These are phyloP conservation scores for Cavia porcellus DNA, from an alignment of 2,113 vertebrate genomes.

Conservation along the genomic window DNA sequence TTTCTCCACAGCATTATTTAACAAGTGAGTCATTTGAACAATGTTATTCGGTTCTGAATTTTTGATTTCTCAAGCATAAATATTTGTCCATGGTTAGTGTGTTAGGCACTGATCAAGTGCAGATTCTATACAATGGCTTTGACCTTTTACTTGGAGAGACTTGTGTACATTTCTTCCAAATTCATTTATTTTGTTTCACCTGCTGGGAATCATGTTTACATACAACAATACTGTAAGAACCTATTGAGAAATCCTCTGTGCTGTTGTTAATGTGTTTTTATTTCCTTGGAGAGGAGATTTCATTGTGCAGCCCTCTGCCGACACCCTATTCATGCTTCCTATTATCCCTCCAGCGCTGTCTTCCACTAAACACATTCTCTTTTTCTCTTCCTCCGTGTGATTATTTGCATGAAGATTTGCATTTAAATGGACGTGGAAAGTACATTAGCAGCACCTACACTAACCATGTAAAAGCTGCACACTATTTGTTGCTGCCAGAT, in stretches of 20 bases:
- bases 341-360: slow-evolving; percentile 86
- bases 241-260: slow-evolving; percentile 80
- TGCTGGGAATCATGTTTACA: slow-evolving; percentile 76
- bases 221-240: slow-evolving; percentile 72
- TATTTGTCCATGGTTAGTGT: slow-evolving; percentile 62
- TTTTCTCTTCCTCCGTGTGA: slow-evolving; percentile 81
- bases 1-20: slow-evolving; percentile 70
- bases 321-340: slow-evolving; percentile 81
- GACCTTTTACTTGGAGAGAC: slow-evolving; percentile 54
- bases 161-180: slow-evolving; percentile 60
- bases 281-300: slow-evolving; percentile 66
- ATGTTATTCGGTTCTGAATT: slow-evolving; percentile 69
- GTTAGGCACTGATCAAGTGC: slow-evolving; percentile 24
- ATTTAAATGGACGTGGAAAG: slow-evolving; percentile 89
- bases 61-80: slow-evolving; percentile 70
- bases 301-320: slow-evolving; percentile 78
- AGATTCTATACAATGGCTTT: background rate
- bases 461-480: slow-evolving; percentile 83
- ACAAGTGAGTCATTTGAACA: slow-evolving; percentile 69
- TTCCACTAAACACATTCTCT: slow-evolving; percentile 80
- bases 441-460: slow-evolving; percentile 87
- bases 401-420: slow-evolving; percentile 89
- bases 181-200: slow-evolving; percentile 80
- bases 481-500: slow-evolving; percentile 82
- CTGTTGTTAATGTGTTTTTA: slow-evolving; percentile 81